Base-by-base conservation (phyloP, 2,888 invertebrate genomes). In the Apeira syringaria region DNA sequence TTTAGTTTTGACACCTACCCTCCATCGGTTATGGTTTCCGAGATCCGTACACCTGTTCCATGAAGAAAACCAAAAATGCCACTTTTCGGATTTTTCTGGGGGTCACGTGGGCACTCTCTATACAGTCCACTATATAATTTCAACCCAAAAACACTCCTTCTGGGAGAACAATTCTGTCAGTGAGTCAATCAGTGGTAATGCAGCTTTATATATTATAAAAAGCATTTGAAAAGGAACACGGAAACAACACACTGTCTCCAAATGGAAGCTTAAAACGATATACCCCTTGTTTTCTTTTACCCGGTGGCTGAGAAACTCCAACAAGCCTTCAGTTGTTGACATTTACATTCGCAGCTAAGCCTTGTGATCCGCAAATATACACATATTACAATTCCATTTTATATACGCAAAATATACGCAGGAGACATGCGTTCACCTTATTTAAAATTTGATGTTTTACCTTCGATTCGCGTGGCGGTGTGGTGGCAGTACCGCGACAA, bases 401-500 rank as follows among this genome's bases (percentile, higher is more conserved):
- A 53, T 50, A 55, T 60, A 57, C 58, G 61, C 59, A 43, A 61
- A 62, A 64, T 64, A 64, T 62, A 60, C 50, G 57, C 48, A 8
- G 34, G 50, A 61, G 60, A 61, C 57, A 64, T 60, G 65, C 67
- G 64, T 58, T 61, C 55, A 59, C 63, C 68, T 74, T 70, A 69
- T 80, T 76, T 69, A 74, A 79, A 77, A 73, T 77, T 79, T 74
- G 68, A 79, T 77, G 70, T 65, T 56, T 50, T 56, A 64, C 68
- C 68, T 74, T 74, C 74, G 73, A 78, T 79, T 68, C 68, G 63
- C 66, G 68, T 65, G 68, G 65, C 66, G 61, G 61, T 62, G 64
- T 65, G 61, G 64, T 65, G 61, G 61, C 64, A 64, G 64, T 62
- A 66, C 61, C 67, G 68, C 76, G 75, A 80, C 75, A 76, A 80